Percentiles rank a stretch among this genome's conserved stretches.
phyloP scores from a whole-genome alignment of 2,113 vertebrate species.

The Epinephelus moara region DNA sequence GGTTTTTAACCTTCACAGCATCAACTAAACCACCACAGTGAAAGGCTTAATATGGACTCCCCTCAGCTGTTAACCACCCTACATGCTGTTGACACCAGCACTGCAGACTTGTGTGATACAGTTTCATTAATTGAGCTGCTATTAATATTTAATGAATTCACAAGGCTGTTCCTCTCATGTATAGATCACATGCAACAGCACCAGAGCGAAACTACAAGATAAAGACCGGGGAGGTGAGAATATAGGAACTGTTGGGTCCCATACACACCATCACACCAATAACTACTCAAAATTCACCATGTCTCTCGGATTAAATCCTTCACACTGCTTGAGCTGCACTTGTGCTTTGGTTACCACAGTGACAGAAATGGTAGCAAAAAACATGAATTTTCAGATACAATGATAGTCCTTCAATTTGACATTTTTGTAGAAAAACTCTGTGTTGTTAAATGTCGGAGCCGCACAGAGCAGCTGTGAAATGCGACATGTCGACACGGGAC shows the following conservation, averaged over 20 bases:
- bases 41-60: neutral
- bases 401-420: too few species aligned
- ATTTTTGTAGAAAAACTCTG: too few species aligned
- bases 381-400: neutral
- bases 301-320: neutral
- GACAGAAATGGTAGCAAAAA: neutral
- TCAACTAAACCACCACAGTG: neutral
- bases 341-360: neutral
- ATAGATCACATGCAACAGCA: neutral
- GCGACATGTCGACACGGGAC: constrained; percentile 2
- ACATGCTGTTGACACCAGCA: neutral
- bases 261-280: neutral
- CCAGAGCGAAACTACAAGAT: neutral
- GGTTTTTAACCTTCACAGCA: too few species aligned
- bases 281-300: neutral
- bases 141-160: constrained; percentile 44
- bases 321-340: neutral
- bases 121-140: constrained; percentile 10
- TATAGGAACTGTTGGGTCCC: neutral
- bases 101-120: constrained; percentile 2
- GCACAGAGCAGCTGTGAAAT: constrained; percentile 18
- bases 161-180: neutral
- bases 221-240: neutral
- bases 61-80: neutral
- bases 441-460: neutral